Evolutionary conservation across 2,797 vertebrate species (phyloP).

Genomic region (Apogon talboti): DNA sequence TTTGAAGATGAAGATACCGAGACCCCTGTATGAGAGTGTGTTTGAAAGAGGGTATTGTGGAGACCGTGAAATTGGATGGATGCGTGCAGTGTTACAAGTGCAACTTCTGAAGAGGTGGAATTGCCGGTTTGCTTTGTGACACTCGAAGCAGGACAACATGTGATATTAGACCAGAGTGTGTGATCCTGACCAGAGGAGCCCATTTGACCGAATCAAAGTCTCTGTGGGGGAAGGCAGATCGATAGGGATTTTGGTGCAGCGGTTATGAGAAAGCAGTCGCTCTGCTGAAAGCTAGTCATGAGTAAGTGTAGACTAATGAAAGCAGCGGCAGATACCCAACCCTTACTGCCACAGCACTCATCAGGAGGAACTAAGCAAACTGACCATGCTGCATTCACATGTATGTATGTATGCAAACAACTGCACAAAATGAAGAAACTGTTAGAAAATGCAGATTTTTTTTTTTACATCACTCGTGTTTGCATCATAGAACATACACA

Average conservation of each 20-base stretch:
- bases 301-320: not conserved
- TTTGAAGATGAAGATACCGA: not conserved
- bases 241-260: constrained; percentile 5
- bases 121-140: not conserved
- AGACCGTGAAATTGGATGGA: not conserved
- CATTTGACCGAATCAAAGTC: constrained; percentile 7
- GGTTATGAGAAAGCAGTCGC: constrained; percentile 20
- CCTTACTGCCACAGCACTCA: constrained; percentile 30
- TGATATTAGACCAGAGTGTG: not conserved
- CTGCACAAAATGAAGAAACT: constrained; percentile 32
- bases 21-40: not conserved
- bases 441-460: not conserved
- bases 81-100: not conserved
- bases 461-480: constrained; percentile 7
- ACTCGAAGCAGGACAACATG: not conserved
- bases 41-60: not conserved
- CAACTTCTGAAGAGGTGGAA: not conserved
- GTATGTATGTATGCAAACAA: constrained; percentile 33
- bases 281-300: constrained; percentile 13
- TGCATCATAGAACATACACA: not conserved
- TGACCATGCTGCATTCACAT: constrained; percentile 17
- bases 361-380: constrained; percentile 6
- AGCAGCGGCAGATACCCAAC: constrained; percentile 29
- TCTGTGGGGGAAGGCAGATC: not conserved
- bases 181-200: not conserved